Base-by-base conservation (phyloP, 2,888 invertebrate genomes). In the Scrobipalpa atriplicella region DNA sequence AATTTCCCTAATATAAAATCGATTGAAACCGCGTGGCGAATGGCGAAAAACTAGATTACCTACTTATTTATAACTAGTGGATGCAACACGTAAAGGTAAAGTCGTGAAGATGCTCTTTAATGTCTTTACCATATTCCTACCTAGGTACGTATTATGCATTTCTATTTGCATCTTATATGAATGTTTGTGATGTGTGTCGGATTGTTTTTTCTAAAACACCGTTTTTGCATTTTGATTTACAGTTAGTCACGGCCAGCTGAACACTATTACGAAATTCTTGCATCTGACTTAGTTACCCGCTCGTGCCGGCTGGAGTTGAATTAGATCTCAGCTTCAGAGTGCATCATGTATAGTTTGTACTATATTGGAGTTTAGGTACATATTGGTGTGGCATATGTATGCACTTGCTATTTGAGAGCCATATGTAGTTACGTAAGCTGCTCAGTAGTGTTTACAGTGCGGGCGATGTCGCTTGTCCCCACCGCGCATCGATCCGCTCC, bases 401-500 rank as follows among this genome's bases (percentile, higher is more conserved):
- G 62, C 43, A 60, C 60, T 63, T 62, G 52, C 39, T 41, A 36
- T 52, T 56, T 21, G 54, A 56, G 54, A 21, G 29, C 54, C 29
- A 58, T 63, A 52, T 64, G 68, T 78, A 74, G 83, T 89, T 89
- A 87, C 89, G 90, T 88, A 88, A 85, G 78, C 75, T 79, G 79
- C 81, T 80, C 80, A 80, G 82, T 80, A 81, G 82, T 80, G 90
- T 88, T 87, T 89, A 87, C 85, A 86, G 54, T 86, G 47, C 64
- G 61, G 66, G 43, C 61, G 64, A 56, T 91, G 90, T 90, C 91
- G 87, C 83, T 75, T 90, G 90, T 90, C 90, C 91, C 91, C 90
- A 87, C 90, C 82, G 88, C 84, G 85, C 86, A 91, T 92, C 91
- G 91, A 91, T 91, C 92, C 90, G 90, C 90, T 89, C 92, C 90